Percentiles rank a stretch among this genome's conserved stretches.
phyloP scores from a whole-genome alignment of 2,113 vertebrate genomes.

The Alces alces region DNA sequence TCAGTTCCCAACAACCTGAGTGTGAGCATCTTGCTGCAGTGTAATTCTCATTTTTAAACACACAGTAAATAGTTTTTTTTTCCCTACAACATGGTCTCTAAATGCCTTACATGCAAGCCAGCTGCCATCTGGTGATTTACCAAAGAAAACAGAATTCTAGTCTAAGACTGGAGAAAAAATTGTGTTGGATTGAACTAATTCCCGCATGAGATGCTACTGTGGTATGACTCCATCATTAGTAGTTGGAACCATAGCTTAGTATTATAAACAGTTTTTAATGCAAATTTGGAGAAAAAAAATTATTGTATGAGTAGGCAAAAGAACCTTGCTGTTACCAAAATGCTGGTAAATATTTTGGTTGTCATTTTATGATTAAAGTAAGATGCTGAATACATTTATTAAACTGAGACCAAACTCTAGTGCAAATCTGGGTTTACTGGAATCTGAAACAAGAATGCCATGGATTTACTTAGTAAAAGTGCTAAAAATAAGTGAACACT shows the following conservation, averaged over 20 bases:
- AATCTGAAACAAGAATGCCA: background rate
- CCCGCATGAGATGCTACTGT: background rate
- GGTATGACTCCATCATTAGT: background rate
- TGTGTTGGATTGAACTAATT: background rate
- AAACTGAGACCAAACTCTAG: background rate
- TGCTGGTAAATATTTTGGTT: constrained; percentile 7
- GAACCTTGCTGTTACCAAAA: background rate
- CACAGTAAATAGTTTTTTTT: background rate
- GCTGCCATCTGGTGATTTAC: background rate
- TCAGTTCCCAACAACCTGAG: background rate
- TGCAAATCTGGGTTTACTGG: background rate
- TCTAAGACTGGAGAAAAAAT: background rate
- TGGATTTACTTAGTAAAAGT: background rate
- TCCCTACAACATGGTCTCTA: background rate
- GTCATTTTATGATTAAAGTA: background rate
- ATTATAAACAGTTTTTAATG: background rate
- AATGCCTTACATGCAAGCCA: background rate
- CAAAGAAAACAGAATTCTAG: background rate
- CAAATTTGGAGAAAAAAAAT: constrained; percentile 10
- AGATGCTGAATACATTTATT: background rate
- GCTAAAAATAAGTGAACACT: background rate
- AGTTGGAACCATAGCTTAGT: background rate
- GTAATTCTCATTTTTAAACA: background rate
- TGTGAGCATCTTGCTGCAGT: background rate
- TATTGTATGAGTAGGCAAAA: background rate